Evolutionary conservation across 2,888 invertebrate species (phyloP).

Genomic region (Athalia rosae): DNA sequence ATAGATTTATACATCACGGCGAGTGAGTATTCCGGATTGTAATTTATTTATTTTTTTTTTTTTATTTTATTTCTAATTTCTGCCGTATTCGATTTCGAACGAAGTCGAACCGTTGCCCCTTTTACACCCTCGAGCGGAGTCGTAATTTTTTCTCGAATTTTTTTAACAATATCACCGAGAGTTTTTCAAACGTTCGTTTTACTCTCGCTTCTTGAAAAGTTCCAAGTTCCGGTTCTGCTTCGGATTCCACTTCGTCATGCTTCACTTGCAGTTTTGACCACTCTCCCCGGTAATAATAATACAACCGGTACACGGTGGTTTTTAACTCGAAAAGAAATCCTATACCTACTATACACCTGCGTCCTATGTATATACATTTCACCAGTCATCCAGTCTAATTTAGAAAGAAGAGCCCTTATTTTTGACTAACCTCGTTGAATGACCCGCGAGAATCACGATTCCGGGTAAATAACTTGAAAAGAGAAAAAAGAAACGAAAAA

Average conservation of each 20-base stretch:
- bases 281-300: background rate
- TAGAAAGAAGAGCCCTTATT: background rate
- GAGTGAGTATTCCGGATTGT: slow-evolving; percentile 23
- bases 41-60: too few species aligned
- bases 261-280: background rate
- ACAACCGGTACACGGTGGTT: too few species aligned
- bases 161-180: background rate
- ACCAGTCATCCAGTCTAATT: background rate
- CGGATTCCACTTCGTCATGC: background rate
- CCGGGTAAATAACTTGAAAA: too few species aligned
- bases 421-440: background rate
- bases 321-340: too few species aligned
- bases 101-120: background rate
- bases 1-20: slow-evolving; percentile 31
- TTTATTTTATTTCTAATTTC: background rate
- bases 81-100: background rate
- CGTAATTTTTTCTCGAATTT: too few species aligned
- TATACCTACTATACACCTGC: too few species aligned
- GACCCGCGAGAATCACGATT: too few species aligned
- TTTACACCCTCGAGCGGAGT: too few species aligned
- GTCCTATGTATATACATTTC: background rate
- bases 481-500: too few species aligned
- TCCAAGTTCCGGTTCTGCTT: background rate
- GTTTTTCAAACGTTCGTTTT: background rate
- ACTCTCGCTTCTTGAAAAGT: background rate